These are phyloP conservation scores for Tetanocera ferruginea DNA, from an alignment of 2,888 invertebrate genomes.

Conservation along the genomic window DNA sequence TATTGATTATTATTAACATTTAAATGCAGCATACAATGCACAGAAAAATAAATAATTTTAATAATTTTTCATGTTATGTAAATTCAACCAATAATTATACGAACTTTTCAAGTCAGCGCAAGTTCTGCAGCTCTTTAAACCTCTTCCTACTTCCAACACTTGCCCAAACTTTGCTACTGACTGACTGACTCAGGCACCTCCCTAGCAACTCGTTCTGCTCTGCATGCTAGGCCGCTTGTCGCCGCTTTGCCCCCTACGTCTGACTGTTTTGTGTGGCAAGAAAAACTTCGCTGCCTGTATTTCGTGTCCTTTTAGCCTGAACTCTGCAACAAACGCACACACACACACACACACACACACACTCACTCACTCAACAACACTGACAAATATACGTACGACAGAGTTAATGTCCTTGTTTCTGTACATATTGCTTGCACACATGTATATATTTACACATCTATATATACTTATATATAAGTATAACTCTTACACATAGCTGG, in stretches of 20 bases:
- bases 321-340: background rate
- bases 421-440: background rate
- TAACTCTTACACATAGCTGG: background rate
- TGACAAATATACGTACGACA: constrained; percentile 3
- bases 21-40: no score
- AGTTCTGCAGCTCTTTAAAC: background rate
- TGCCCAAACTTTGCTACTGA: background rate
- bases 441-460: background rate
- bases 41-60: no score
- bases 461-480: background rate
- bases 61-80: constrained; percentile 9
- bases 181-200: background rate
- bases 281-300: constrained; percentile 11
- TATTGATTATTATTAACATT: no score
- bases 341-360: constrained; percentile 5
- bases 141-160: background rate
- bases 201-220: background rate
- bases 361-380: background rate
- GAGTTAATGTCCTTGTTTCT: constrained; percentile 34
- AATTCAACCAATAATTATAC: background rate
- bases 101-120: background rate
- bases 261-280: background rate
- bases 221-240: no score
- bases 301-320: constrained; percentile 25
- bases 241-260: background rate